These are phyloP conservation scores for Nasalis larvatus DNA, from an alignment of 2,113 vertebrate species.

Conservation along the genomic window DNA sequence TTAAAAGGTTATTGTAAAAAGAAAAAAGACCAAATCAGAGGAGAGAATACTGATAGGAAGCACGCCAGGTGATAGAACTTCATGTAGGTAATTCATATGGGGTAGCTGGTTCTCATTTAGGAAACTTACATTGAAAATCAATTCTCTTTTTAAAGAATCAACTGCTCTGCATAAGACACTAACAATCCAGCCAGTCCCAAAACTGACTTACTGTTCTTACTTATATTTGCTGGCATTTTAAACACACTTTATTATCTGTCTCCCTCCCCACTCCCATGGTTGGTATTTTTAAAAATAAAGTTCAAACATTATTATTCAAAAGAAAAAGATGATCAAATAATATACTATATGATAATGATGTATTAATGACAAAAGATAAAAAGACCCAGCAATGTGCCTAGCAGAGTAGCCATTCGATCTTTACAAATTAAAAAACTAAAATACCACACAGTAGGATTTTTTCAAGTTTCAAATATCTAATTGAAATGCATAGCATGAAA, in stretches of 20 bases:
- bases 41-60: slow-evolving; percentile 14
- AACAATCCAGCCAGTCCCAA: not conserved
- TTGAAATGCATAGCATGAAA: not conserved
- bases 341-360: not conserved
- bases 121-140: not conserved
- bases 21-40: not conserved
- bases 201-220: not conserved
- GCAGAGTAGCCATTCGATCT: not conserved
- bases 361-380: not conserved
- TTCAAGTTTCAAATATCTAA: slow-evolving; percentile 36
- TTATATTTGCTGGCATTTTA: slow-evolving; percentile 15
- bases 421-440: slow-evolving; percentile 46
- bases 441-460: not conserved
- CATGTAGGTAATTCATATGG: slow-evolving; percentile 17
- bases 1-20: not conserved
- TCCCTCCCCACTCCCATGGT: not conserved
- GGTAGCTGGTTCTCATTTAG: slow-evolving; percentile 38
- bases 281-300: not conserved
- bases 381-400: not conserved
- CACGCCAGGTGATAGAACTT: slow-evolving; percentile 26
- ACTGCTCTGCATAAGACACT: not conserved
- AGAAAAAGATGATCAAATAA: slow-evolving; percentile 8
- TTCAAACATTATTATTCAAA: slow-evolving; percentile 38
- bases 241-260: not conserved
- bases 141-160: not conserved